Percentiles rank a stretch among this genome's conserved stretches.
These are phyloP conservation scores for Rhagonycha fulva DNA, from an alignment of 2,888 invertebrate species.

Conservation along the genomic window DNA sequence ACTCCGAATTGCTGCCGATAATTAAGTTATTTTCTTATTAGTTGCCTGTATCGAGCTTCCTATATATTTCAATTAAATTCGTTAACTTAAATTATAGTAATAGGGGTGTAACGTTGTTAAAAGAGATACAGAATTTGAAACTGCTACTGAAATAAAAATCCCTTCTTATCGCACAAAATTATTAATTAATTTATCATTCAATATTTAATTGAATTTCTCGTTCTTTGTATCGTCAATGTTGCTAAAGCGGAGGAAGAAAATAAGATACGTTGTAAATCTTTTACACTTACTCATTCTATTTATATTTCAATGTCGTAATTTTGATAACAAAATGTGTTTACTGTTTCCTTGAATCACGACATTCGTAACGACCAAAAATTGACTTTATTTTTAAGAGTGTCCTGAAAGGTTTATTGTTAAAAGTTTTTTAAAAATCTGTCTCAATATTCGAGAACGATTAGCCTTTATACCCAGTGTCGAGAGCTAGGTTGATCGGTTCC, in stretches of 20 bases:
- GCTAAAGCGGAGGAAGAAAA: not conserved
- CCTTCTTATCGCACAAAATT: not conserved
- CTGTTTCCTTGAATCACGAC: not conserved
- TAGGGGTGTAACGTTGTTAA: not conserved
- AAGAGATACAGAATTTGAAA: not conserved
- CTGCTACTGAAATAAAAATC: not conserved
- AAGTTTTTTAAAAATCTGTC: no score
- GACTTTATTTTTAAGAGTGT: not conserved
- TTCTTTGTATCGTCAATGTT: not conserved
- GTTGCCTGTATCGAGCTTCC: not conserved
- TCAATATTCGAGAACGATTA: no score
- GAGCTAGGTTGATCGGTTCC: no score
- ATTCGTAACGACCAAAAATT: not conserved
- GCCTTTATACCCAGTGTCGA: no score
- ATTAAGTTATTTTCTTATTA: constrained; percentile 5
- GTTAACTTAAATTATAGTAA: not conserved
- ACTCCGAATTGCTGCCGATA: not conserved
- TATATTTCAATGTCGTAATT: not conserved
- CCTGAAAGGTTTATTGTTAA: not conserved
- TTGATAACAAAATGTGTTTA: not conserved
- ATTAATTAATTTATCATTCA: not conserved
- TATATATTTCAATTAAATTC: not conserved
- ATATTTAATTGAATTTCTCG: not conserved
- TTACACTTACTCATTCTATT: not conserved
- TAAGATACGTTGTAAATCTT: not conserved